Evolutionary conservation across 1,140 invertebrate species (phyloP), one percentile per base, ranked within the genome.

Genomic region (Stenopsyche tienmushanensis): DNA sequence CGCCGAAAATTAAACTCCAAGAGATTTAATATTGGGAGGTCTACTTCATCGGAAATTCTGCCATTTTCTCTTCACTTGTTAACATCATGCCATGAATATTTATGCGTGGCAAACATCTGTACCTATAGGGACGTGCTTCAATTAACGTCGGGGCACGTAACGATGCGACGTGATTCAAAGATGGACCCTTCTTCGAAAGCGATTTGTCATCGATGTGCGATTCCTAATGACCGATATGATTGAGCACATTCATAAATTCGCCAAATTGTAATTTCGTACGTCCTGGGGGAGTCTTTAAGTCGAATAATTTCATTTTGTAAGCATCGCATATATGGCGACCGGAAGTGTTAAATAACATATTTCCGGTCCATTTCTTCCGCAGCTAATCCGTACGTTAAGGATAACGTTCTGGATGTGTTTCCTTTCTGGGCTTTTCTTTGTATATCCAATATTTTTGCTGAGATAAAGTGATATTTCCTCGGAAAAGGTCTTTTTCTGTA

Each of bases 61-160:
- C 15, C 29, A 5, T 20, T 21, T 20, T 50, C 13, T 29, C 52
- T 23, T n/a, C 34, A 24, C 54, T 21, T 42, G 54, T 57, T 57
- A 57, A 57, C 54, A 47, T 15, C 57, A 23, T 24, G 2, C 24
- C 24, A 60, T 60, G 57, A 60, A 60, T 60, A 60, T 60, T 60
- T 60, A 60, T 60, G 42, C 17, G 5, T 5, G 55, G 42, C 15
- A 29, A 44, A 21, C 1, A 25, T 17, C 26, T 25, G 24, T n/a
- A 13, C 13, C n/a, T 9, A 55, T 13, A 41, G 3, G 47, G 1
- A 60, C 57, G 57, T 60, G 57, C 42, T 23, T 44, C 57, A 60
- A 60, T 60, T 60, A 60, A 47, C 25, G 25, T 57, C 24, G 24
- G 21, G 44, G 24, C 54, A 44, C 34, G 23, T 57, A 21, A 7